Percentiles rank a stretch among this genome's conserved stretches.
Conservation (phyloP, 2,113 vertebrate species). For the Ictidomys tridecemlineatus region DNA sequence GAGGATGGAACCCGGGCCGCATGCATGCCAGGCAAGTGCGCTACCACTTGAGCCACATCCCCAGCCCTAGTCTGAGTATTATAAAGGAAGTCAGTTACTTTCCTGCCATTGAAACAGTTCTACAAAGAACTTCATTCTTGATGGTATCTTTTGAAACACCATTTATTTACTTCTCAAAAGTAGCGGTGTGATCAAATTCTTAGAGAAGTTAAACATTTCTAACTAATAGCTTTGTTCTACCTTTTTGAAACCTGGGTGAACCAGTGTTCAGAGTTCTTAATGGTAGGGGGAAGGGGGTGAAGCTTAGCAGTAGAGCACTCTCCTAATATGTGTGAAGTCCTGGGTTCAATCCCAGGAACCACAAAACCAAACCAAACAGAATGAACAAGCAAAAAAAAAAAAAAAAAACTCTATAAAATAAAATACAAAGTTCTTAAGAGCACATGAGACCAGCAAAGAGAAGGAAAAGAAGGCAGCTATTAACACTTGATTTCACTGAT, state of each 20-base stretch:
- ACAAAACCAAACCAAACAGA: neutral
- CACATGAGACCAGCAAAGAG: neutral
- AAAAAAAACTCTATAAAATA: neutral
- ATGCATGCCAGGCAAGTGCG: too few species aligned
- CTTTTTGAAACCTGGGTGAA: neutral
- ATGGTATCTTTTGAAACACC: constrained; percentile 39
- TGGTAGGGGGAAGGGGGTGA: neutral
- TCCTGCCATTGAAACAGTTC: constrained; percentile 25
- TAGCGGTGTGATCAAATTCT: neutral
- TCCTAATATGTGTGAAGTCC: neutral
- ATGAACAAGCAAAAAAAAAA: neutral
- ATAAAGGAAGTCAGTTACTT: constrained; percentile 33
- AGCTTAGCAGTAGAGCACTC: neutral
- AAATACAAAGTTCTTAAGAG: neutral
- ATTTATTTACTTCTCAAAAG: neutral
- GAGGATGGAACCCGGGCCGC: too few species aligned
- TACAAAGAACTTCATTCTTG: neutral
- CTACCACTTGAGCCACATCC: too few species aligned
- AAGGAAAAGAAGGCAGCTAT: neutral
- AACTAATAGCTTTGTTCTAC: neutral
- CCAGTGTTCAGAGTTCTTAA: neutral
- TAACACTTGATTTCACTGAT: neutral
- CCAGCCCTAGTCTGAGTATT: neutral
- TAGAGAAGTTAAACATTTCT: neutral
- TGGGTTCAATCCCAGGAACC: neutral